phyloP scores from a whole-genome alignment of 2,113 vertebrate genomes.

The Suncus etruscus region DNA sequence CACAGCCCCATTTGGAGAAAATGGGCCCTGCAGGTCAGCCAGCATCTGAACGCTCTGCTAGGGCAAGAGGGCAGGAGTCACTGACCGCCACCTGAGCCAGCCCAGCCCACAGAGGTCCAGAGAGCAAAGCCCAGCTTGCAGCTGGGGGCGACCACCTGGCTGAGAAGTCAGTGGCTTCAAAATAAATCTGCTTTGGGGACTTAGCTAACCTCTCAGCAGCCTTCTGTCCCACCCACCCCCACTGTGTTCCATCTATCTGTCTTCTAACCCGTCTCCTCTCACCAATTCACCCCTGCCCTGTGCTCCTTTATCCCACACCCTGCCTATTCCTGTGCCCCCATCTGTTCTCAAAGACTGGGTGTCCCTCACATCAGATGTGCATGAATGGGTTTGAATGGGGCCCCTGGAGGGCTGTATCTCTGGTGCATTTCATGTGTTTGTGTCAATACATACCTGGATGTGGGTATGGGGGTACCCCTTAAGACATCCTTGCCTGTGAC shows the following conservation, averaged over 20 bases:
- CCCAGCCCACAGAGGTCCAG: background rate
- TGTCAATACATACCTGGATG: background rate
- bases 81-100: background rate
- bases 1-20: slow-evolving; percentile 31
- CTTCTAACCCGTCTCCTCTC: background rate
- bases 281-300: background rate
- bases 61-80: background rate
- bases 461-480: background rate
- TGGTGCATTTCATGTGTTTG: background rate
- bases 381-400: background rate
- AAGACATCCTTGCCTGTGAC: background rate
- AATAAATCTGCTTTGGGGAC: background rate
- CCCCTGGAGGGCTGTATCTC: background rate
- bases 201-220: background rate
- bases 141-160: background rate
- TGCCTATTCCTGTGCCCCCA: background rate
- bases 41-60: background rate
- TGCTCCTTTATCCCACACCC: background rate
- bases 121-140: background rate
- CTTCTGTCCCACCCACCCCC: background rate
- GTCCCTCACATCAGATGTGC: background rate
- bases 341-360: slow-evolving; percentile 11
- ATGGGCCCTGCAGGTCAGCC: slow-evolving; percentile 6
- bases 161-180: background rate
- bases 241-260: background rate